Evolutionary conservation across 2,888 invertebrate genomes (phyloP).

Genomic region (Oscheius myriophilus): DNA sequence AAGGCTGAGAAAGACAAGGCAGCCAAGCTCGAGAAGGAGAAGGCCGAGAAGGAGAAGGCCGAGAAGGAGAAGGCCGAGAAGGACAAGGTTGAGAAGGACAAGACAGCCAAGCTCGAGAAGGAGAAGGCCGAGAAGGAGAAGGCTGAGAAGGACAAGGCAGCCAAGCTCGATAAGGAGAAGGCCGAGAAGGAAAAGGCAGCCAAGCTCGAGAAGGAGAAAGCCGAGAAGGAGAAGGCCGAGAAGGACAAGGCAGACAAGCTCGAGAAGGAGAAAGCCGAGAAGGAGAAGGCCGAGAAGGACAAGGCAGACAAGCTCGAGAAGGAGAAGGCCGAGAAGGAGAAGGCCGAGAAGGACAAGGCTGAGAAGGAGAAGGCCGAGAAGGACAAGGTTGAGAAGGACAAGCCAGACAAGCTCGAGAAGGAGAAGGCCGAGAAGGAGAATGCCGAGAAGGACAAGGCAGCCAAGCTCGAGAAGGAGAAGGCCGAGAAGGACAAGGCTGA

Average conservation of each 20-base stretch:
- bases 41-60: slow-evolving; percentile 4
- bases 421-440: slow-evolving; percentile 15
- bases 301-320: slow-evolving; percentile 11
- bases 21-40: neutral
- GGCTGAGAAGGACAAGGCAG: slow-evolving; percentile 14
- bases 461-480: slow-evolving; percentile 6
- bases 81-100: slow-evolving; percentile 10
- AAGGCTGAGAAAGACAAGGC: slow-evolving; percentile 17
- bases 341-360: slow-evolving; percentile 18
- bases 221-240: slow-evolving; percentile 14
- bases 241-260: slow-evolving; percentile 15
- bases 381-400: slow-evolving; percentile 9
- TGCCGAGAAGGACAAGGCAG: slow-evolving; percentile 6
- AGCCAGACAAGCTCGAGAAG: slow-evolving; percentile 15
- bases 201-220: slow-evolving; percentile 15
- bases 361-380: slow-evolving; percentile 5
- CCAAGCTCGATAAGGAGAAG: slow-evolving; percentile 14
- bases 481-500: slow-evolving; percentile 9
- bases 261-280: slow-evolving; percentile 10
- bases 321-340: slow-evolving; percentile 14
- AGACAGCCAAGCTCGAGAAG: slow-evolving; percentile 5
- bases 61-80: slow-evolving; percentile 16
- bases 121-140: slow-evolving; percentile 14
- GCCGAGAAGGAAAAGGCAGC: slow-evolving; percentile 8
- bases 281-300: slow-evolving; percentile 8